Base-by-base conservation (phyloP, 2,797 vertebrate genomes). In the Cheirogaleus major region DNA sequence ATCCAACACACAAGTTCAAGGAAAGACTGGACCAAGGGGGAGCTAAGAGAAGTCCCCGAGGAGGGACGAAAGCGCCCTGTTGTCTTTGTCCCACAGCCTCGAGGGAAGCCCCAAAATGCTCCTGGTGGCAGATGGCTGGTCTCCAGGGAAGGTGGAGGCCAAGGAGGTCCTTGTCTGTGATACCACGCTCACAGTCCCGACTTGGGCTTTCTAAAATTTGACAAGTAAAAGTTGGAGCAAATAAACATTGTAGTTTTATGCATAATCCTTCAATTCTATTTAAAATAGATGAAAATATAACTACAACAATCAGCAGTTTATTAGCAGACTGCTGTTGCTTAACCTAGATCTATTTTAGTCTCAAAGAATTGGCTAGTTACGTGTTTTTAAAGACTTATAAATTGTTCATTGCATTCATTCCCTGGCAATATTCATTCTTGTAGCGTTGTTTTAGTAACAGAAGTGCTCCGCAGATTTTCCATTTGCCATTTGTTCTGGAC, bases 381-480 rank as follows among this genome's bases (percentile, higher is more conserved):
- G 1, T 57, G 67, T 61, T 73, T 30, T 75, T 14, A 25, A 69
- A 30, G 5, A 55, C n/a, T 25, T 87, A 32, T 11, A 35, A 78
- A 43, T 50, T 43, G 45, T 45, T 55, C 61, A 6, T 35, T n/a
- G 75, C 63, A 5, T 45, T 27, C 69, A 14, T 57, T 82, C 91
- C 35, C 50, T 17, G 6, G 22, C 12, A 12, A 1, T 67, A 43
- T 2, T 55, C 65, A 72, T 87, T 59, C 86, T 4, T 4, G 25
- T 45, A 35, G 52, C n/a, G 90, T 87, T 93, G 89, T 79, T 91
- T 94, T 91, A 82, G 91, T 89, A 88, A 88, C 61, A 94, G 43
- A 94, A 78, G 72, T 23, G 5, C 72, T 79, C 27, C 0, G 1
- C 63, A 35, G 20, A 85, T 45, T 67, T 81, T 89, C 92, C 78